phyloP scores from a whole-genome alignment of 2,888 invertebrate genomes.

The Hoplodrina ambigua region DNA sequence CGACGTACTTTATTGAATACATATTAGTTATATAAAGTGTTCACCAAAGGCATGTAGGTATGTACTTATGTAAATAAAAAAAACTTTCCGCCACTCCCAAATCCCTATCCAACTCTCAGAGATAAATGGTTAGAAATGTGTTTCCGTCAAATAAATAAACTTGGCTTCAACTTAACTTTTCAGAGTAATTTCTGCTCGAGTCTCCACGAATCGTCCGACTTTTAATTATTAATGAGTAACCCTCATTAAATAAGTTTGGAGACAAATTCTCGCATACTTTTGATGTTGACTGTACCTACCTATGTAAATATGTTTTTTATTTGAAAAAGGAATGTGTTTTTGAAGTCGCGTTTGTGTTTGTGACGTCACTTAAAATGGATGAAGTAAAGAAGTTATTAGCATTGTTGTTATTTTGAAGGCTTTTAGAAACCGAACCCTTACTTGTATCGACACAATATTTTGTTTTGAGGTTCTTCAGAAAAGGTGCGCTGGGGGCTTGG shows the following conservation, averaged over 20 bases:
- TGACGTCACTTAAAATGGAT: background rate
- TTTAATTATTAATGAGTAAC: slow-evolving; percentile 70
- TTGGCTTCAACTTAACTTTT: slow-evolving; percentile 50
- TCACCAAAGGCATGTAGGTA: no score
- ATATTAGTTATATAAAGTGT: no score
- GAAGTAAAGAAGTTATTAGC: background rate
- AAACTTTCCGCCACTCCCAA: background rate
- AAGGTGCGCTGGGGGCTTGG: no score
- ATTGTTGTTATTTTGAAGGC: background rate
- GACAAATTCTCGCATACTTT: slow-evolving; percentile 59
- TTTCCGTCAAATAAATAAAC: slow-evolving; percentile 59
- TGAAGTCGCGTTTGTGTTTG: slow-evolving; percentile 3
- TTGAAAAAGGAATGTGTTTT: slow-evolving; percentile 29
- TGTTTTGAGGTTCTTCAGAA: no score
- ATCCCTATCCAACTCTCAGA: slow-evolving; percentile 17
- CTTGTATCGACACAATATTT: no score
- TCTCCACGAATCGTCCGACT: slow-evolving; percentile 58
- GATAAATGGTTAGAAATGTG: slow-evolving; percentile 55
- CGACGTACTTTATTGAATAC: no score
- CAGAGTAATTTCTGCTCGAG: slow-evolving; percentile 54
- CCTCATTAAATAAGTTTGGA: slow-evolving; percentile 60
- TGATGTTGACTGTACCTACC: slow-evolving; percentile 21
- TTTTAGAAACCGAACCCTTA: no score
- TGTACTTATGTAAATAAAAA: background rate
- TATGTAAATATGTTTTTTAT: slow-evolving; percentile 29